phyloP scores from a whole-genome alignment of 2,888 invertebrate species.

The Pandemis heparana region DNA sequence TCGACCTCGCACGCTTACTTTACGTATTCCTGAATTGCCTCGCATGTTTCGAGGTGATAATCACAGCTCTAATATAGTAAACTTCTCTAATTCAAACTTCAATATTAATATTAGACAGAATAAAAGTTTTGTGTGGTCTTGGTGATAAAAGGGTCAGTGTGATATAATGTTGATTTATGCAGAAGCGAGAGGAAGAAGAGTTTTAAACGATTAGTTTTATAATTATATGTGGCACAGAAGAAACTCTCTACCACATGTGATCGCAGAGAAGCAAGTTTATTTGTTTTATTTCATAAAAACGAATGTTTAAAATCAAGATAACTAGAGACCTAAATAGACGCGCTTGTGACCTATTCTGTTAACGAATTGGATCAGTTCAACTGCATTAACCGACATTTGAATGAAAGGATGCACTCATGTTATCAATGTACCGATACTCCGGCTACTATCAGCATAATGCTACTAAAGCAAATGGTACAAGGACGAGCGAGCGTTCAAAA shows the following conservation, averaged over 20 bases:
- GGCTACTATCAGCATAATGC: constrained; percentile 9
- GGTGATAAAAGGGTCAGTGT: too few relatives aligned
- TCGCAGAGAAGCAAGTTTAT: too few relatives aligned
- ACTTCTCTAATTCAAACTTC: background rate
- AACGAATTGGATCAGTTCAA: constrained; percentile 16
- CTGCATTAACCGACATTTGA: constrained; percentile 27
- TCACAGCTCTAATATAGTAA: background rate
- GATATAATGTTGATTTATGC: too few relatives aligned
- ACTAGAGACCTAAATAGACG: background rate
- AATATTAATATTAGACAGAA: too few relatives aligned
- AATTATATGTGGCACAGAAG: too few relatives aligned
- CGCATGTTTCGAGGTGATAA: too few relatives aligned
- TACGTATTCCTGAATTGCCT: background rate
- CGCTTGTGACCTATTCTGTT: constrained; percentile 5
- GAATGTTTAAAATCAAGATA: background rate
- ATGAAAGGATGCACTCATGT: constrained; percentile 39
- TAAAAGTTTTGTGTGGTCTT: too few relatives aligned
- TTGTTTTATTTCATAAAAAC: too few relatives aligned
- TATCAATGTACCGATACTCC: constrained; percentile 40
- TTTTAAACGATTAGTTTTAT: too few relatives aligned
- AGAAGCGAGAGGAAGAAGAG: too few relatives aligned
- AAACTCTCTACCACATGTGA: too few relatives aligned
- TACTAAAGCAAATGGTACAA: constrained; percentile 28
- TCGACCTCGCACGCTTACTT: background rate
- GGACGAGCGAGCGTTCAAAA: constrained; percentile 15